Base-by-base conservation (phyloP, 2,888 invertebrate species). In the Calephelis perditalis region DNA sequence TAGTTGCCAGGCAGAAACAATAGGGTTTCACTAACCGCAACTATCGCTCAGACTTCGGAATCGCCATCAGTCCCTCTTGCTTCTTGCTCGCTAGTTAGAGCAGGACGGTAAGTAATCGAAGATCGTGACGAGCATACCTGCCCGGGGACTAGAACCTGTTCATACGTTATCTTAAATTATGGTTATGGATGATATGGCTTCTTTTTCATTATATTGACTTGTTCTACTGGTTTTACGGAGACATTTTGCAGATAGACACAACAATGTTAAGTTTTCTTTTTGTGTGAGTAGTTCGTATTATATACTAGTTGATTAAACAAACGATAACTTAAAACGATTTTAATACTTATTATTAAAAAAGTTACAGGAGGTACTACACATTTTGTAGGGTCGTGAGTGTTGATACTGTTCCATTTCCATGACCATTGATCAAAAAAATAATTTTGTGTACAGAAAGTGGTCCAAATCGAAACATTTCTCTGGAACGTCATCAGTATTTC, bases 11-110 rank as follows among this genome's bases (percentile, higher is more conserved):
- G 60, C 63, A 58, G 64, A 62, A 63, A 66, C 65, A 68, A 68
- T 81, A 84, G 76, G 84, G 84, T 82, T 85, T 86, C 83, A 68
- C 71, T 72, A 73, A 86, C 87, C 86, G 74, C 87, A 85, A 77
- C 69, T 67, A 63, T 63, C 61, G 60, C 59, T 63, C 54, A 67
- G 65, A 65, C 61, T 62, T 64, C 63, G 57, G 56, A 64, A 62
- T 59, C 61, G 60, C 47, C 59, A 61, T 45, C 63, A 57, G 15
- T 66, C 62, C 55, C 35, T 52, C 60, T 65, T 55, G 59, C 64
- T 59, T 66, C 43, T 62, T 54, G 52, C 10, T 56, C 7, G 11
- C 15, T 45, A 44, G 61, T 61, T 52, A 36, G 61, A 65, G 47
- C 63, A 57, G 59, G 66, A 68, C 56, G 58, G 60, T 43, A 46